phyloP scores from a whole-genome alignment of 53 echinoderm and acorn worm genomes.

The Arbacia lixula region DNA sequence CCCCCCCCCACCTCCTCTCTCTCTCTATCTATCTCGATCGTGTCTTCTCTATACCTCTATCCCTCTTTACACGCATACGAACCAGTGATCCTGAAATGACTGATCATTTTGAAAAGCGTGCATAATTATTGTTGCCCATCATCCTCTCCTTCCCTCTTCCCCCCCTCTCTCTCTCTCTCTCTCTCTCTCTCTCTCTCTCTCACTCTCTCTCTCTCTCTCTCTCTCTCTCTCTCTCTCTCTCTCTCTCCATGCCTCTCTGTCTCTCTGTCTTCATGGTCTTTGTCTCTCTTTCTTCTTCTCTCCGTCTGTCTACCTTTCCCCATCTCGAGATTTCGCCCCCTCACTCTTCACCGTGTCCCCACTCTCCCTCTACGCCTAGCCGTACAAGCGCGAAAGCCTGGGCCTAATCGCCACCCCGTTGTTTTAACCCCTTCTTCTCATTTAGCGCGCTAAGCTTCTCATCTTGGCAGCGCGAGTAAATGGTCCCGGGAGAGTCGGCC shows the following conservation, averaged over 20 bases:
- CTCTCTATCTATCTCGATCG: too few relatives aligned
- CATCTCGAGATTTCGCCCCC: too few relatives aligned
- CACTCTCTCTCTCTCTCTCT: background rate
- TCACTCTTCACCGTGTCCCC: too few relatives aligned
- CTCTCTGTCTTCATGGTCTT: background rate
- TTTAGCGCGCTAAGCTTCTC: conserved; percentile 40
- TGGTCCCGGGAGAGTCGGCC: conserved; percentile 47
- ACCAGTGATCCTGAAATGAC: too few relatives aligned
- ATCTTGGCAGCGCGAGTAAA: conserved; percentile 23
- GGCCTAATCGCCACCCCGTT: conserved; percentile 33
- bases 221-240: background rate
- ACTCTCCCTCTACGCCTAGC: too few relatives aligned
- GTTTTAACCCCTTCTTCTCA: conserved; percentile 25
- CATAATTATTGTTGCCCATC: background rate
- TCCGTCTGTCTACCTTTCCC: too few relatives aligned
- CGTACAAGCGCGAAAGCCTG: too few relatives aligned
- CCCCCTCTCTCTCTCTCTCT: background rate
- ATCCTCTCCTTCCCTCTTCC: background rate
- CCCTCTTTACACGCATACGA: too few relatives aligned
- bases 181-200: background rate
- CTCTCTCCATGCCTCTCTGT: background rate
- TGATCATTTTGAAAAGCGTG: background rate
- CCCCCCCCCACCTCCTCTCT: too few relatives aligned
- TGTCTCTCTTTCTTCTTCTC: background rate
- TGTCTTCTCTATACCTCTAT: too few relatives aligned